Conservation (phyloP, 2,113 vertebrate genomes). For the Nyctibius bracteatus region DNA sequence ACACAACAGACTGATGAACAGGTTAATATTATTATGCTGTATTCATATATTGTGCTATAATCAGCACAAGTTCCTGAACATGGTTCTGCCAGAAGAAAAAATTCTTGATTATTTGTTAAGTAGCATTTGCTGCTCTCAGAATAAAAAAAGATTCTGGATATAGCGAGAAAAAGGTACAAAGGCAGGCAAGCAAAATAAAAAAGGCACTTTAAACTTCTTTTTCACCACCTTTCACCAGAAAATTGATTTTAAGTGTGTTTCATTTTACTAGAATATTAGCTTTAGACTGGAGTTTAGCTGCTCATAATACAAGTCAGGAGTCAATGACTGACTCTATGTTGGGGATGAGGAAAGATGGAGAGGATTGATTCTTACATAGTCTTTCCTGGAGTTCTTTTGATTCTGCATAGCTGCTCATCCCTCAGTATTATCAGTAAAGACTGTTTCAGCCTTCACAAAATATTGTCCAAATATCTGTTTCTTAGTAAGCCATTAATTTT, state of each 20-base stretch:
- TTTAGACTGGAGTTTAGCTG: neutral
- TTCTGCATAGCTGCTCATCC: neutral
- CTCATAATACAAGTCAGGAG: neutral
- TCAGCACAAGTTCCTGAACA: neutral
- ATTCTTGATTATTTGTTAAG: neutral
- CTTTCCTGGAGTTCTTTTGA: neutral
- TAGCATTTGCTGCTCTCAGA: neutral
- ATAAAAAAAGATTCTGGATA: neutral
- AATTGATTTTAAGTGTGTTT: neutral
- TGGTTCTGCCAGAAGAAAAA: neutral
- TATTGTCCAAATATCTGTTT: neutral
- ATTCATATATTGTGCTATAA: neutral
- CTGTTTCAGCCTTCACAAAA: neutral
- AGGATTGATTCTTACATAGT: neutral
- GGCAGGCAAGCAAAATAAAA: neutral
- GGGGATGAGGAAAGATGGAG: neutral
- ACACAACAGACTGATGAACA: neutral
- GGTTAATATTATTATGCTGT: neutral
- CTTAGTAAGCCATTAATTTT: conserved; percentile 2
- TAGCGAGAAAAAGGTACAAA: neutral
- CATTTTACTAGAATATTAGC: neutral
- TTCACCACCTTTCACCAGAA: neutral
- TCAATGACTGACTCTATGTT: neutral
- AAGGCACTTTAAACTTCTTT: neutral
- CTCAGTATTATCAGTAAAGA: neutral